phyloP scores from a whole-genome alignment of 2,797 vertebrate species.

The Sebastolobus alascanus region DNA sequence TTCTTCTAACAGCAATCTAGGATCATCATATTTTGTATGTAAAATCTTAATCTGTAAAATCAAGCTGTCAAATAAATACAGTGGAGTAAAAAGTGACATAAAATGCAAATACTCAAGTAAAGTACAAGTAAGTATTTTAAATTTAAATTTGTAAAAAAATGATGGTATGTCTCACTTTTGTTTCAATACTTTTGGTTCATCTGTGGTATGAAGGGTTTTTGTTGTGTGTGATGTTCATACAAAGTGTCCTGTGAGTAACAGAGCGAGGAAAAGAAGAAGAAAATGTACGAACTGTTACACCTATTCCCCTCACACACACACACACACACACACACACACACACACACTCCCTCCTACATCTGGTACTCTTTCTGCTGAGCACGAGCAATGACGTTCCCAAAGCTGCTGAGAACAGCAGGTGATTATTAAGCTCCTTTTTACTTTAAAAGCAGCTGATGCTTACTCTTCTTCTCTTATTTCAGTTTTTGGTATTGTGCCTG shows the following conservation, averaged over 20 bases:
- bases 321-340: slow-evolving; percentile 4
- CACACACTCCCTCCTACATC: slow-evolving; percentile 5
- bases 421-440: slow-evolving; percentile 58
- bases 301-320: neutral
- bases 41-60: neutral
- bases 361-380: slow-evolving; percentile 68
- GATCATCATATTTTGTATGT: neutral
- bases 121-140: neutral
- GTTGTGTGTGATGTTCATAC: neutral
- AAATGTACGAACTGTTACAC: neutral
- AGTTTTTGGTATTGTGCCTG: slow-evolving; percentile 40
- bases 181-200: neutral
- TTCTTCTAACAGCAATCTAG: neutral
- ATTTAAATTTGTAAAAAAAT: neutral
- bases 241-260: neutral
- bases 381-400: slow-evolving; percentile 42
- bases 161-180: neutral
- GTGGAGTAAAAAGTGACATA: neutral
- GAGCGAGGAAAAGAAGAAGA: neutral
- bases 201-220: neutral
- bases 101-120: neutral
- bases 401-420: slow-evolving; percentile 70
- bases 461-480: slow-evolving; percentile 14
- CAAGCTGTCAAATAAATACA: neutral
- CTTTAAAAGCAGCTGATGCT: slow-evolving; percentile 45